Base-by-base conservation (phyloP, 2,797 vertebrate genomes). In the Pelodytes ibericus region DNA sequence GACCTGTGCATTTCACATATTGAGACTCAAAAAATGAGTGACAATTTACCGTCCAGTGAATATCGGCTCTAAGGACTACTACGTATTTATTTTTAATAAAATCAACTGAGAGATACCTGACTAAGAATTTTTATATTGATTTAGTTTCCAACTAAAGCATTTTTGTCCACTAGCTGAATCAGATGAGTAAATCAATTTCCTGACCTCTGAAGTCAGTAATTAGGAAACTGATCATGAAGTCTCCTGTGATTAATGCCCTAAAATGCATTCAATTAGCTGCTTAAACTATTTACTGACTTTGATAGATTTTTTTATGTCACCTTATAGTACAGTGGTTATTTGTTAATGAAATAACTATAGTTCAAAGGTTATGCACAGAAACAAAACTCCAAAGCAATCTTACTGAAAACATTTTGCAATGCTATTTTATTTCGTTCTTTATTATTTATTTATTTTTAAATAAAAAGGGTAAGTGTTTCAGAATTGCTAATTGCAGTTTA, bases 141-240 rank as follows among this genome's bases (percentile, higher is more conserved):
- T 22, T 41, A 51, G 18, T 20, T 71, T 53, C n/a, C n/a, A 64
- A 33, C 22, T 30, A 64, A 64, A 33, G 30, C 60, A 64, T 36
- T 59, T 11, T 71, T 62, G 13, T 44, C 22, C 58, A 71, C 49
- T 20, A 71, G 58, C 49, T 41, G 60, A 49, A 25, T 30, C 36
- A 60, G 69, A 59, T 22, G 41, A 72, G 69, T 33, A 47, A 51
- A 77, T 77, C 75, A 71, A 66, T 77, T 66, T 33, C 39, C 61
- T 71, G 53, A 51, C 75, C 75, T 49, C 60, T 71, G 53, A 72
- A 71, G 53, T 30, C 49, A 30, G 62, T 72, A 71, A 77, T 72
- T 77, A 77, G 30, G 36, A 71, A 65, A 77, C 64, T 65, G 63
- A 26, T 49, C 27, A 71, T 39, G 56, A 58, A 49, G 11, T 20